These are phyloP conservation scores for Calephelis perditalis DNA, from an alignment of 2,888 invertebrate genomes.

Conservation along the genomic window DNA sequence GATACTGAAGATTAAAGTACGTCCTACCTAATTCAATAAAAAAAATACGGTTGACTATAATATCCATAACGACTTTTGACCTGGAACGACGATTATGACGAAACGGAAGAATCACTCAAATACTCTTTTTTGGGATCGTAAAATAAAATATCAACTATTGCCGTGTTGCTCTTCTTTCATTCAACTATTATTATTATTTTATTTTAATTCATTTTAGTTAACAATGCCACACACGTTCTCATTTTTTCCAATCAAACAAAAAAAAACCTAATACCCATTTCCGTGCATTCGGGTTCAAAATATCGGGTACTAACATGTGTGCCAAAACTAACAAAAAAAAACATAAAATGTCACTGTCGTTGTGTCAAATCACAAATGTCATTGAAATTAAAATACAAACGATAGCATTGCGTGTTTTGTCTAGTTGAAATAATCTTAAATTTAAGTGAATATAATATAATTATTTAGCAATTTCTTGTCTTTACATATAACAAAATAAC, in stretches of 20 bases:
- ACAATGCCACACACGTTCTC: too few relatives aligned
- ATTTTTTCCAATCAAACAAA: too few relatives aligned
- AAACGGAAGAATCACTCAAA: constrained; percentile 6
- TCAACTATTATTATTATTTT: too few relatives aligned
- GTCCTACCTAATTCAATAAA: constrained; percentile 3
- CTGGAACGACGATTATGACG: neutral
- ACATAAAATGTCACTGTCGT: constrained; percentile 7
- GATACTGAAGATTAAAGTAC: neutral
- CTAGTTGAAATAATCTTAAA: too few relatives aligned
- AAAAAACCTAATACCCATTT: too few relatives aligned
- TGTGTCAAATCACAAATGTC: neutral
- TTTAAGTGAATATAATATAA: neutral
- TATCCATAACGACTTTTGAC: constrained; percentile 4
- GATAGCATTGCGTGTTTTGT: constrained; percentile 3
- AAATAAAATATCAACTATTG: too few relatives aligned
- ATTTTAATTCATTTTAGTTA: too few relatives aligned
- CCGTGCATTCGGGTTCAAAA: too few relatives aligned
- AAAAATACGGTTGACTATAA: constrained; percentile 1
- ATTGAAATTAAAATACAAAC: constrained; percentile 15
- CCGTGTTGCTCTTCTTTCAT: too few relatives aligned
- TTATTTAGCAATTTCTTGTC: constrained; percentile 12
- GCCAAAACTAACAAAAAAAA: neutral
- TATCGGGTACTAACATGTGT: too few relatives aligned
- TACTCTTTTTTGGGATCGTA: too few relatives aligned
- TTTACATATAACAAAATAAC: constrained; percentile 11